Conservation (phyloP, 2,797 vertebrate genomes). For the Sebastes oblongus region DNA sequence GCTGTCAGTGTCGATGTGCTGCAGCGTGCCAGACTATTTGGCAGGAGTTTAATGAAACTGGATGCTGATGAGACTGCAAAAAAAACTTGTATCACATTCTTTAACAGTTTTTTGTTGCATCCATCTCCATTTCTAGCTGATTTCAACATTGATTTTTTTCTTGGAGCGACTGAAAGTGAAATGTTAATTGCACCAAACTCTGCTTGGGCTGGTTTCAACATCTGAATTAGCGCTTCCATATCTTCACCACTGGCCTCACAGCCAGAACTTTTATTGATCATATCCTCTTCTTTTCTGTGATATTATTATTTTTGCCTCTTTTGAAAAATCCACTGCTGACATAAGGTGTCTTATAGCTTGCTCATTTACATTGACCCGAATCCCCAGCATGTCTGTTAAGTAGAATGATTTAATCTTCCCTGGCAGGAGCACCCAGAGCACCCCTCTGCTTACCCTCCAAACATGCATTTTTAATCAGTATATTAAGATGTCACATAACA, state of each 20-base stretch:
- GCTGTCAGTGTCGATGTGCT: constrained; percentile 10
- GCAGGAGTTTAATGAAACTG: constrained; percentile 26
- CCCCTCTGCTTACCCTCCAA: constrained; percentile 70
- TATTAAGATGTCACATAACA: constrained; percentile 83
- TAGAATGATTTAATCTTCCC: constrained; percentile 74
- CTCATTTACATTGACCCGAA: constrained; percentile 77
- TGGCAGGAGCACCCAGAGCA: constrained; percentile 72
- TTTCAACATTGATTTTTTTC: background rate
- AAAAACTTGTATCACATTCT: background rate
- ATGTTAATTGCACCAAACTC: background rate
- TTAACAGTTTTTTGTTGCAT: background rate
- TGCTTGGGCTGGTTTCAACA: background rate
- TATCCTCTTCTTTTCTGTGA: background rate
- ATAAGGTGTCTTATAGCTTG: constrained; percentile 48
- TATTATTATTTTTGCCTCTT: constrained; percentile 15
- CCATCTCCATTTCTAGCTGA: background rate
- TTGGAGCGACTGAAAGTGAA: constrained; percentile 6
- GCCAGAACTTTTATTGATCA: constrained; percentile 29
- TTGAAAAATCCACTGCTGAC: constrained; percentile 40
- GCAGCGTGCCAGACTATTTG: constrained; percentile 50
- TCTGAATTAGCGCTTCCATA: background rate
- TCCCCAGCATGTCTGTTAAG: constrained; percentile 68
- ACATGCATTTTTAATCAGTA: constrained; percentile 82
- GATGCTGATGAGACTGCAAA: constrained; percentile 12
- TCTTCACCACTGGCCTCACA: background rate